Conservation (phyloP, 2,797 vertebrate genomes). For the Ammospiza maritima region DNA sequence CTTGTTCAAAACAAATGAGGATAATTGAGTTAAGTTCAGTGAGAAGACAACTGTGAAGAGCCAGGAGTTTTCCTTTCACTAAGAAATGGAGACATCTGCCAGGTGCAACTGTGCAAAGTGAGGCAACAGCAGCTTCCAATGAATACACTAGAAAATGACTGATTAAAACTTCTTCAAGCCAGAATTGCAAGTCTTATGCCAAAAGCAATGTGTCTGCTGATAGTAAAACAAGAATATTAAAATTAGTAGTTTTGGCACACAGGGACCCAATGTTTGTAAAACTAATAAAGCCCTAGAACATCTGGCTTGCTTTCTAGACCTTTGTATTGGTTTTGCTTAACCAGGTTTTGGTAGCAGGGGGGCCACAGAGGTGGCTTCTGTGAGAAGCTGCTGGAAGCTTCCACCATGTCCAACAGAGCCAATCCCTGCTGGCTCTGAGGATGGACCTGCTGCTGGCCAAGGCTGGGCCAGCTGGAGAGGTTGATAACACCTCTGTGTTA, state of each 20-base stretch:
- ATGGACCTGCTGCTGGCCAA: not conserved
- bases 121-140: not conserved
- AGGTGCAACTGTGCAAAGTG: not conserved
- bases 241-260: not conserved
- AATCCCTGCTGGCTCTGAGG: not conserved
- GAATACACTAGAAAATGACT: not conserved
- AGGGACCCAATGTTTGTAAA: not conserved
- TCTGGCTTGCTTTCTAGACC: not conserved
- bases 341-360: not conserved
- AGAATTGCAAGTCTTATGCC: not conserved
- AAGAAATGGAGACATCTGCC: not conserved
- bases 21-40: not conserved
- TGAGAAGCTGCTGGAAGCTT: not conserved
- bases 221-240: not conserved
- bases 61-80: not conserved
- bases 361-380: not conserved
- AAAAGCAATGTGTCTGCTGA: not conserved
- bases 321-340: not conserved
- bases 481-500: rapidly evolving
- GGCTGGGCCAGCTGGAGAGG: not conserved
- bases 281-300: not conserved
- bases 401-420: not conserved
- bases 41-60: not conserved
- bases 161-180: not conserved
- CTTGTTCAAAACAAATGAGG: not conserved